Percentiles rank a stretch among this genome's conserved stretches.
Conservation (phyloP, 2,113 vertebrate species). For the Redunca redunca region DNA sequence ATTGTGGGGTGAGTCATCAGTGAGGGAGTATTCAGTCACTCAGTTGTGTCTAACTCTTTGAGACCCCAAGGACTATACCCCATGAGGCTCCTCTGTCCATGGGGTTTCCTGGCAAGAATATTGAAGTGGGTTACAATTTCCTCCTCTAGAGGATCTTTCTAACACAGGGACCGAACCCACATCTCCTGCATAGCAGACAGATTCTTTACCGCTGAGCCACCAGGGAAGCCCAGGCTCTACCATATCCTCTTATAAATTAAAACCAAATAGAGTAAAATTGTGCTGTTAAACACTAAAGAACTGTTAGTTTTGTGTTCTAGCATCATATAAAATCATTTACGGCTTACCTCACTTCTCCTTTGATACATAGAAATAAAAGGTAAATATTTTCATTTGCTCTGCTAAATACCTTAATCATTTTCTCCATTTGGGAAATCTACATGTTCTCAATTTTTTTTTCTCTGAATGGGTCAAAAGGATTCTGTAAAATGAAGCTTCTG, state of each 20-base stretch:
- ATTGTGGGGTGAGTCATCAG: background rate
- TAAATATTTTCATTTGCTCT: conserved; percentile 8
- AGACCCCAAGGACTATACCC: background rate
- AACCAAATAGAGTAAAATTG: background rate
- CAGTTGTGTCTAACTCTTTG: background rate
- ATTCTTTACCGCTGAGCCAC: background rate
- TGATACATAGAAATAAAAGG: background rate
- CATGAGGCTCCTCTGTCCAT: background rate
- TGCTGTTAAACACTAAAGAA: background rate
- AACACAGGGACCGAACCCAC: background rate
- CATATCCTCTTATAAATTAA: background rate
- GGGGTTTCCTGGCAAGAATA: background rate
- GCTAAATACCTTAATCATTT: background rate
- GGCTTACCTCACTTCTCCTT: background rate
- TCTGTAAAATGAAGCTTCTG: background rate
- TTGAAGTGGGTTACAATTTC: background rate
- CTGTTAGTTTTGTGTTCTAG: background rate
- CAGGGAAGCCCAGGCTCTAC: background rate
- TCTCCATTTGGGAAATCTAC: background rate
- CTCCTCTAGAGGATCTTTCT: background rate
- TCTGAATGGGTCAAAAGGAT: background rate
- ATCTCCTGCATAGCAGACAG: background rate
- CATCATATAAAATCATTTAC: background rate
- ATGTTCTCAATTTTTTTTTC: background rate
- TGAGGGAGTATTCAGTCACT: background rate